Conservation (phyloP, 2,888 invertebrate genomes). For the Tipula vernalis region DNA sequence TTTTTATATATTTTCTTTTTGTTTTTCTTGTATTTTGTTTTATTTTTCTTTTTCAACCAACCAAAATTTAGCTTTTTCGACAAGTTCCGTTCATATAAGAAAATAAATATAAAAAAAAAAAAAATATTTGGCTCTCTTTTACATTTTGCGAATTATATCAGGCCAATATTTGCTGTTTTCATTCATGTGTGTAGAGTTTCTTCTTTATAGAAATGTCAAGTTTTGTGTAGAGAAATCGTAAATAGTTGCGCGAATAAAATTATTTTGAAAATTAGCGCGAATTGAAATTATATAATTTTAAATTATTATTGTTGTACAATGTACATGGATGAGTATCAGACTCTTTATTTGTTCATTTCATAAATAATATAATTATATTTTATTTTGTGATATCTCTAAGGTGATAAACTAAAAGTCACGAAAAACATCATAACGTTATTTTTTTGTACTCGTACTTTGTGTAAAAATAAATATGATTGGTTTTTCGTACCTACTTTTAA, state of each 20-base stretch:
- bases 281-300: background rate
- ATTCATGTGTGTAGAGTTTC: background rate
- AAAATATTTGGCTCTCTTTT: background rate
- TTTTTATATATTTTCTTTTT: background rate
- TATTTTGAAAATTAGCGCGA: background rate
- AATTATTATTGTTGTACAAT: background rate
- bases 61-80: constrained; percentile 5
- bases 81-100: background rate
- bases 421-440: background rate
- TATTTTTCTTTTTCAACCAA: constrained; percentile 5
- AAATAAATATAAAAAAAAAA: background rate
- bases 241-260: background rate
- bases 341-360: background rate
- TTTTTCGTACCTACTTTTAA: background rate
- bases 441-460: background rate
- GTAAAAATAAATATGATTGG: background rate
- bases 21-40: background rate
- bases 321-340: background rate
- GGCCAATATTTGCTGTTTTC: constrained; percentile 6
- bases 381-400: background rate
- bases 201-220: background rate
- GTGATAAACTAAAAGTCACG: background rate
- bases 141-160: background rate
- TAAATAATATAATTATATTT: background rate
- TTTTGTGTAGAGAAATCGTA: background rate